A percentile compares a stretch with the other conserved stretches of the same genome.
phyloP scores from a whole-genome alignment of 1,140 invertebrate genomes.

The Manduca sexta region DNA sequence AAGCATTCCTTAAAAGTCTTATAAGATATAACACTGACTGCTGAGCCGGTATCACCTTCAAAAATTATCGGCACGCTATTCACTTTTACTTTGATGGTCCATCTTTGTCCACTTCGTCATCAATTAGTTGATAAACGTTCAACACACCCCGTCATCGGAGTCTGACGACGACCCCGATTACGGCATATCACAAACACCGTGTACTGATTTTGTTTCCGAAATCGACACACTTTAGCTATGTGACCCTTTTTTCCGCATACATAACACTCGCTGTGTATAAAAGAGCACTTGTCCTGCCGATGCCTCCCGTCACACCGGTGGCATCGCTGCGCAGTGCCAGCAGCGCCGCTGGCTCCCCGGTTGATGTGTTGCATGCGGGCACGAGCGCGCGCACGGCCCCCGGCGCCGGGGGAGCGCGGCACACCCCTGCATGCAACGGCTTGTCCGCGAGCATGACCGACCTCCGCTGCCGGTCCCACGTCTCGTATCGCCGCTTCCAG shows the following conservation, averaged over 20 bases:
- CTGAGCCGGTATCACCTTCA: constrained; percentile 9
- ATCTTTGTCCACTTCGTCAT: not conserved
- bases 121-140: constrained; percentile 4
- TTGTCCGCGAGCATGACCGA: too few relatives aligned
- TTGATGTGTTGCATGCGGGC: too few relatives aligned
- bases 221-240: constrained; percentile 4
- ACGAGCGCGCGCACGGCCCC: too few relatives aligned
- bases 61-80: not conserved
- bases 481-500: constrained; percentile 10
- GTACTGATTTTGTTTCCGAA: not conserved
- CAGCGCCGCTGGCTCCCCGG: too few relatives aligned
- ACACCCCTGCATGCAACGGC: too few relatives aligned
- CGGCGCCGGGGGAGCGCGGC: too few relatives aligned
- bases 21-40: not conserved
- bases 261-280: constrained; percentile 5
- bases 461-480: not conserved
- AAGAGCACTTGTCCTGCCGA: constrained; percentile 1
- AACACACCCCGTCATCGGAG: not conserved
- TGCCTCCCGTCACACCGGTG: constrained; percentile 4
- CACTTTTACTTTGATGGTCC: not conserved
- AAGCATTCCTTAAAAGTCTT: too few relatives aligned
- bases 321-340: too few relatives aligned
- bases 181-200: not conserved
- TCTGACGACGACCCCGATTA: not conserved
- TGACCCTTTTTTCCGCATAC: constrained; percentile 4